Evolutionary conservation across 2,113 vertebrate genomes (phyloP).

Genomic region (Pachyramphus minor): DNA sequence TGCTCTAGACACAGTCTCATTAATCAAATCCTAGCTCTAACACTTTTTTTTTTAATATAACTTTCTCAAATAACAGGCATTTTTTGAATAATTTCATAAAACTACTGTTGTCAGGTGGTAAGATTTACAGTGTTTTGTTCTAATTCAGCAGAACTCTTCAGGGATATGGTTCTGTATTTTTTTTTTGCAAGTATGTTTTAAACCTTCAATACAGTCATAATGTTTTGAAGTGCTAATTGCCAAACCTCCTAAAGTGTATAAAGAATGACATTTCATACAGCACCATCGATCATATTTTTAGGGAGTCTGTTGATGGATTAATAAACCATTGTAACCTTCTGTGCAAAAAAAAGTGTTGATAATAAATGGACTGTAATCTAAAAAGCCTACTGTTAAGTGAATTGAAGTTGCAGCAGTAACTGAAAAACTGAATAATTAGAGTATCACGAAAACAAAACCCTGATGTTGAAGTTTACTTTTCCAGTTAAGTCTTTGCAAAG

Average conservation of each 20-base stretch:
- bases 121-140: slow-evolving; percentile 61
- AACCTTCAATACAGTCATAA: slow-evolving; percentile 29
- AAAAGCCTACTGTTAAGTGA: slow-evolving; percentile 68
- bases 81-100: slow-evolving; percentile 44
- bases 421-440: slow-evolving; percentile 48
- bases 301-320: slow-evolving; percentile 71
- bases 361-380: slow-evolving; percentile 70
- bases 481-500: neutral
- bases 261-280: slow-evolving; percentile 68
- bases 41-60: neutral
- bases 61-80: slow-evolving; percentile 50
- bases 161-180: slow-evolving; percentile 6
- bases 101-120: slow-evolving; percentile 42
- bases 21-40: slow-evolving; percentile 46
- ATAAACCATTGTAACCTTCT: slow-evolving; percentile 69
- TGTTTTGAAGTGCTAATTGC: slow-evolving; percentile 67
- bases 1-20: slow-evolving; percentile 47
- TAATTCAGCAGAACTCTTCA: slow-evolving; percentile 49
- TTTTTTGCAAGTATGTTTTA: slow-evolving; percentile 9
- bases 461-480: neutral
- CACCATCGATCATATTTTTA: slow-evolving; percentile 69
- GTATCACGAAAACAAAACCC: neutral
- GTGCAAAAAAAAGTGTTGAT: slow-evolving; percentile 68
- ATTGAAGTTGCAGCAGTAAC: slow-evolving; percentile 60
- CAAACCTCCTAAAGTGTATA: slow-evolving; percentile 63